A percentile compares a stretch with the other conserved stretches of the same genome.
Conservation (phyloP, 2,113 vertebrate genomes). For the Coturnix japonica region DNA sequence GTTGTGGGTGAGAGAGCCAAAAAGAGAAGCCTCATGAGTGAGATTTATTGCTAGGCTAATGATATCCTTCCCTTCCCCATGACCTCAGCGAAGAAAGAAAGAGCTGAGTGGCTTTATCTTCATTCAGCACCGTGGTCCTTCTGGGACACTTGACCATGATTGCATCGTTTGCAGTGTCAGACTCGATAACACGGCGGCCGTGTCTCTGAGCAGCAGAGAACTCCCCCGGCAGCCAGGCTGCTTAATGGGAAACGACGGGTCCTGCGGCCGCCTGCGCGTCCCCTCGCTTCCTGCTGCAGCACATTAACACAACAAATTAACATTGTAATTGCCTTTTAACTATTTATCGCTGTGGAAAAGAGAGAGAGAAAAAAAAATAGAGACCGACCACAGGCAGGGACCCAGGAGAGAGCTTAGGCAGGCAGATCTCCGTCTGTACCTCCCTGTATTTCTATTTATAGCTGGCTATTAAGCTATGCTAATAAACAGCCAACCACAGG, state of each 20-base stretch:
- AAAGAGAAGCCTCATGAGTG: conserved; percentile 11
- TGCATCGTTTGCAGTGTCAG: conserved; percentile 76
- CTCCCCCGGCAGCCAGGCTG: conserved; percentile 77
- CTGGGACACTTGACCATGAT: conserved; percentile 71
- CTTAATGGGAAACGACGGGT: conserved; percentile 82
- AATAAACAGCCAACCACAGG: conserved; percentile 22
- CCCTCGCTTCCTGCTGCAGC: conserved; percentile 70
- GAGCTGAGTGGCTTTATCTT: conserved; percentile 67
- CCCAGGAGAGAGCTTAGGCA: conserved; percentile 68
- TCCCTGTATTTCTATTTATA: conserved; percentile 80
- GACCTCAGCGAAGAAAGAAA: neutral
- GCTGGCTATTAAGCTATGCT: conserved; percentile 50
- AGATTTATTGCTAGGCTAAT: conserved; percentile 50
- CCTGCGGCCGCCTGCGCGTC: conserved; percentile 51
- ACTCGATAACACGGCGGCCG: conserved; percentile 72
- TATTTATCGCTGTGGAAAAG: conserved; percentile 74
- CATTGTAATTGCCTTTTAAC: conserved; percentile 93
- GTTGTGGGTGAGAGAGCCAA: neutral
- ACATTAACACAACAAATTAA: conserved; percentile 87
- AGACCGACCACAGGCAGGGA: conserved; percentile 15
- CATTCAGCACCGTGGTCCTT: conserved; percentile 39
- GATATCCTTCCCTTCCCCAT: conserved; percentile 21
- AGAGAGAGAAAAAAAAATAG: neutral
- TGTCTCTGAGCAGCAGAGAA: neutral
- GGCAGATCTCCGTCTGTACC: conserved; percentile 67